Conservation (phyloP, 2,888 invertebrate species). For the Allacma fusca region DNA sequence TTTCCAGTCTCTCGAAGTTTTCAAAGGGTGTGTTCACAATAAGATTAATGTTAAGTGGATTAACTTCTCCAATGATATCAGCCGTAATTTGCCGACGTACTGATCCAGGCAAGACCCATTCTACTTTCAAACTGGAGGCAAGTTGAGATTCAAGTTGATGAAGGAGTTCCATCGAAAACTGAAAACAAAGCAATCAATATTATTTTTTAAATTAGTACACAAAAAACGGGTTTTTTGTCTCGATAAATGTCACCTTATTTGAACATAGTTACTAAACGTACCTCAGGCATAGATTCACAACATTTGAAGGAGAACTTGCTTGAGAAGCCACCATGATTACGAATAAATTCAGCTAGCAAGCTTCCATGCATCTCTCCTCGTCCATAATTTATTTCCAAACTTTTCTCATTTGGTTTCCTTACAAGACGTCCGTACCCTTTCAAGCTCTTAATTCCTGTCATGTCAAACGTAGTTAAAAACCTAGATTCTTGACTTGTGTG, state of each 20-base stretch:
- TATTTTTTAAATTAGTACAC: not conserved
- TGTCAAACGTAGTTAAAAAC: slow-evolving; percentile 20
- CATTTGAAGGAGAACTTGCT: slow-evolving; percentile 47
- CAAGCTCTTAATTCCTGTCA: slow-evolving; percentile 33
- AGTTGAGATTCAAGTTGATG: slow-evolving; percentile 31
- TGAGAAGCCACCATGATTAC: not conserved
- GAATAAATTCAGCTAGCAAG: not conserved
- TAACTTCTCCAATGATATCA: slow-evolving; percentile 9
- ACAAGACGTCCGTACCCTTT: slow-evolving; percentile 3
- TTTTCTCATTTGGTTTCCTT: slow-evolving; percentile 23
- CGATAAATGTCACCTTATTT: too few relatives aligned
- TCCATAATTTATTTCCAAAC: slow-evolving; percentile 20
- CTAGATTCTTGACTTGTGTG: slow-evolving; percentile 18
- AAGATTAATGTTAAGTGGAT: slow-evolving; percentile 29
- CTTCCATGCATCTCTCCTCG: slow-evolving; percentile 9
- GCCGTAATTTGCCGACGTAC: not conserved
- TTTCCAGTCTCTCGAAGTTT: slow-evolving; percentile 35
- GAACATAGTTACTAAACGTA: too few relatives aligned
- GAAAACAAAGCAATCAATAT: not conserved
- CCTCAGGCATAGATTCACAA: slow-evolving; percentile 51
- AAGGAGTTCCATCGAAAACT: slow-evolving; percentile 17
- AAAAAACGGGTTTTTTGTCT: too few relatives aligned
- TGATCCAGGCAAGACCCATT: slow-evolving; percentile 21
- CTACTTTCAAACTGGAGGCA: slow-evolving; percentile 8
- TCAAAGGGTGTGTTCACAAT: slow-evolving; percentile 37